Percentiles rank a stretch among this genome's conserved stretches.
phyloP scores from a whole-genome alignment of 2,888 invertebrate genomes.

The Agrypnus murinus region DNA sequence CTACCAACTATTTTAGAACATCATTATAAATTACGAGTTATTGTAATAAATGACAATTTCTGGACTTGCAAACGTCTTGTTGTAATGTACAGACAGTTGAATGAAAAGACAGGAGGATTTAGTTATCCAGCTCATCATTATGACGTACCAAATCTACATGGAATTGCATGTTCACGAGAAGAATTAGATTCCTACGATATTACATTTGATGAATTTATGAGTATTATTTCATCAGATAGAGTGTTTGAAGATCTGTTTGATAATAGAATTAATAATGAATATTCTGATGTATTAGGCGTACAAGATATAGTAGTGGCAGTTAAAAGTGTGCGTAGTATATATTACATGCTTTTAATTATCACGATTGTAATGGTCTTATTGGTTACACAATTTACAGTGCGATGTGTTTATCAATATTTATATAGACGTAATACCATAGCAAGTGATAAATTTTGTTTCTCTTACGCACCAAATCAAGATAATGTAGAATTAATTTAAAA shows the following conservation, averaged over 20 bases:
- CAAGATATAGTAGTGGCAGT: neutral
- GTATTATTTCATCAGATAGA: conserved; percentile 33
- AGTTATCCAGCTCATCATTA: conserved; percentile 27
- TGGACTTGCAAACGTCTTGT: conserved; percentile 42
- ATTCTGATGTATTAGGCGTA: neutral
- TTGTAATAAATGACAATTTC: conserved; percentile 46
- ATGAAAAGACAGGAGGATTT: conserved; percentile 32
- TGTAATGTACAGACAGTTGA: conserved; percentile 40
- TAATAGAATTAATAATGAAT: conserved; percentile 13
- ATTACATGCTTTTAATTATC: conserved; percentile 31
- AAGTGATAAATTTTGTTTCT: conserved; percentile 27
- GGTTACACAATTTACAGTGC: conserved; percentile 31
- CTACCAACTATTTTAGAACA: conserved; percentile 31
- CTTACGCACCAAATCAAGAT: conserved; percentile 24
- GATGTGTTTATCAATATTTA: conserved; percentile 16
- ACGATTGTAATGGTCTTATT: conserved; percentile 33
- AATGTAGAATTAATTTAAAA: conserved; percentile 26
- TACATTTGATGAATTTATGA: conserved; percentile 36
- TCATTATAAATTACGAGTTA: conserved; percentile 27
- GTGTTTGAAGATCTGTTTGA: conserved; percentile 42
- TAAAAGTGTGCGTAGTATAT: conserved; percentile 21
- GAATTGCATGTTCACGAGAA: conserved; percentile 39
- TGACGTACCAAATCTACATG: conserved; percentile 46
- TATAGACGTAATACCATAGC: conserved; percentile 23
- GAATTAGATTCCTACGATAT: conserved; percentile 33